A percentile compares a stretch with the other conserved stretches of the same genome.
Evolutionary conservation across 2,888 invertebrate genomes (phyloP).

Genomic region (Xestia xanthographa): DNA sequence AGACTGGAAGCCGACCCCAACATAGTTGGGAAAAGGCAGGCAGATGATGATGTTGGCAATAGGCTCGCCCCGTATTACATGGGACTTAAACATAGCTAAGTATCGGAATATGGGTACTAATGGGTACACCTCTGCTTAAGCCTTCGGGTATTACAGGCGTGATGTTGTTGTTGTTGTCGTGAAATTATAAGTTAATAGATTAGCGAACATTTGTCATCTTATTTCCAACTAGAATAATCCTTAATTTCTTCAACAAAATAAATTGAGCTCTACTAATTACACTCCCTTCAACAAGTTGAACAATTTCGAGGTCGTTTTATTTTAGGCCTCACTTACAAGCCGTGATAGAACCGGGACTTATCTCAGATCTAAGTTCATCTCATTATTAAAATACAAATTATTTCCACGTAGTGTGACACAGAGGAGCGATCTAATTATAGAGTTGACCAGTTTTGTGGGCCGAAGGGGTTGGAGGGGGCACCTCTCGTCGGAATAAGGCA

Average conservation of each 20-base stretch:
- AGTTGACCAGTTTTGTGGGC: constrained; percentile 71
- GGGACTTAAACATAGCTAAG: too few species aligned
- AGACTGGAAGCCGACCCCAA: too few species aligned
- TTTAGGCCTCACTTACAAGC: constrained; percentile 18
- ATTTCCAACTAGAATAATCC: too few species aligned
- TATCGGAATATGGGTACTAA: too few species aligned
- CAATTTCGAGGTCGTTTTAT: constrained; percentile 36
- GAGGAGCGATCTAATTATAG: constrained; percentile 81
- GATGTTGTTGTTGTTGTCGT: too few species aligned
- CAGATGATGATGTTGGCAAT: too few species aligned
- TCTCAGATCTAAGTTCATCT: constrained; percentile 63
- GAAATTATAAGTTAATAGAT: background rate
- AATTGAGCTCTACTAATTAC: constrained; percentile 25
- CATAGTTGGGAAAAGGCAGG: too few species aligned
- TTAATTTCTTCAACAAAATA: background rate
- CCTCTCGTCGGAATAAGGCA: constrained; percentile 78
- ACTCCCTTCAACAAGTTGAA: constrained; percentile 30
- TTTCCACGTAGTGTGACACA: constrained; percentile 70
- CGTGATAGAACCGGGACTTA: constrained; percentile 44
- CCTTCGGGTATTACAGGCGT: too few species aligned
- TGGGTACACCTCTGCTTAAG: too few species aligned
- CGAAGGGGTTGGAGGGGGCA: constrained; percentile 55
- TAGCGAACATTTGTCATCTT: background rate
- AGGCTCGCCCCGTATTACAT: too few species aligned
- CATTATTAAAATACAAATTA: constrained; percentile 66